phyloP scores from a whole-genome alignment of 2,113 vertebrate genomes.

The Nothocercus nigrocapillus region DNA sequence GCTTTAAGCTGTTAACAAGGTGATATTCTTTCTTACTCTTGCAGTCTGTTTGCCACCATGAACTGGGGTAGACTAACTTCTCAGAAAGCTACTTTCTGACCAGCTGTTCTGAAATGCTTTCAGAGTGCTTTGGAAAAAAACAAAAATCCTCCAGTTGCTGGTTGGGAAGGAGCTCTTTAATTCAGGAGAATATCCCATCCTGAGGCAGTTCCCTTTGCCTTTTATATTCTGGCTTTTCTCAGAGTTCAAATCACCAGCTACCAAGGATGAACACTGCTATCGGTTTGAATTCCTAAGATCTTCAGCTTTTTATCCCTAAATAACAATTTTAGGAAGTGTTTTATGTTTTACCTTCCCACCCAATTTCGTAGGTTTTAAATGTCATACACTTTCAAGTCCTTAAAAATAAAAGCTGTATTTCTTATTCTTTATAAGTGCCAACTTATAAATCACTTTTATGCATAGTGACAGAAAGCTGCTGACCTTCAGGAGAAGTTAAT shows the following conservation, averaged over 20 bases:
- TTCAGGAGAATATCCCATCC: not conserved
- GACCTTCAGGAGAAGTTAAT: not conserved
- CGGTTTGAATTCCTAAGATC: not conserved
- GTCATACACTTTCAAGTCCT: not conserved
- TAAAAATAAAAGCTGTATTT: not conserved
- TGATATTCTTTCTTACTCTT: not conserved
- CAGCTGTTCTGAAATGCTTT: not conserved
- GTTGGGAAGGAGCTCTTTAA: not conserved
- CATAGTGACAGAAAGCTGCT: not conserved
- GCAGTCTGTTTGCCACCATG: not conserved
- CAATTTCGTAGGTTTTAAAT: not conserved
- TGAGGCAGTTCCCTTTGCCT: not conserved
- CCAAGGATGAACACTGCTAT: not conserved
- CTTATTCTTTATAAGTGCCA: not conserved
- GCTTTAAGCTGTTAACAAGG: not conserved
- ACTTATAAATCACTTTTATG: too few species aligned
- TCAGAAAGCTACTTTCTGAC: not conserved
- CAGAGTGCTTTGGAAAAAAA: not conserved
- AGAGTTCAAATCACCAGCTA: not conserved
- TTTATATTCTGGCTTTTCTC: not conserved
- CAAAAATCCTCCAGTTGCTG: not conserved
- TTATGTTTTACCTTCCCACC: not conserved
- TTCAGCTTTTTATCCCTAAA: not conserved
- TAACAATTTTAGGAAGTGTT: not conserved
- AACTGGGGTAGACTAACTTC: not conserved